Evolutionary conservation across 2,797 vertebrate species (phyloP), one percentile per base, ranked within the genome.

Genomic region (Spheniscus humboldti): DNA sequence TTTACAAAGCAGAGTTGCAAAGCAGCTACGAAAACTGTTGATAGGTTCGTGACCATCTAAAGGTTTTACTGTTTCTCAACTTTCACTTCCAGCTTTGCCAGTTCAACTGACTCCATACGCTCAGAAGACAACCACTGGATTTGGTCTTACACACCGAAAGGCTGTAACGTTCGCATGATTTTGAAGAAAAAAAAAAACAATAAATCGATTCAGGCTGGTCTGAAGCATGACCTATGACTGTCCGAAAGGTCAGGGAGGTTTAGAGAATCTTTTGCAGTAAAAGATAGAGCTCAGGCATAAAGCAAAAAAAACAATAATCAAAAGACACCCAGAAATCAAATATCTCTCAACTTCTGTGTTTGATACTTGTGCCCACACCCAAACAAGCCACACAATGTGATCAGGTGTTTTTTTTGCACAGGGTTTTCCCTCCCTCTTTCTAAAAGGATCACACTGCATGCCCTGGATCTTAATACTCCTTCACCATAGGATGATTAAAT

Each of bases 401-500:
- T 5, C 13, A 7, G 11, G 18, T 13, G 8, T 28, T 31, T 66
- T 66, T 43, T 23, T 22, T 13, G 8, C 11, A 2, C 33, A 1
- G 16, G 28, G 10, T 33, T 53, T 67, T 7, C 17, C 18, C 28
- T 8, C 43, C 28, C 8, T 41, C 37, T 47, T n/a, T 14, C 39
- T 23, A 18, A n/a, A 33, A 23, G 6, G 13, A 19, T 37, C 31
- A 11, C 2, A 11, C 25, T 17, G 33, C 19, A 7, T 6, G 4
- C 48, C 18, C 37, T 12, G 13, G 18, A 27, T 55, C 24, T 2
- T 2, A 43, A 17, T 3, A 18, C 4, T 28, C 24, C 28, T 55
- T 60, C 14, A 4, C 41, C 41, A 6, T 0, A 4, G 6, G 19
- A 1, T 14, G 50, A 20, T 47, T 47, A 2, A 74, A 63, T 19